Conservation (phyloP, 2,888 invertebrate species). For the Spialia ferax region DNA sequence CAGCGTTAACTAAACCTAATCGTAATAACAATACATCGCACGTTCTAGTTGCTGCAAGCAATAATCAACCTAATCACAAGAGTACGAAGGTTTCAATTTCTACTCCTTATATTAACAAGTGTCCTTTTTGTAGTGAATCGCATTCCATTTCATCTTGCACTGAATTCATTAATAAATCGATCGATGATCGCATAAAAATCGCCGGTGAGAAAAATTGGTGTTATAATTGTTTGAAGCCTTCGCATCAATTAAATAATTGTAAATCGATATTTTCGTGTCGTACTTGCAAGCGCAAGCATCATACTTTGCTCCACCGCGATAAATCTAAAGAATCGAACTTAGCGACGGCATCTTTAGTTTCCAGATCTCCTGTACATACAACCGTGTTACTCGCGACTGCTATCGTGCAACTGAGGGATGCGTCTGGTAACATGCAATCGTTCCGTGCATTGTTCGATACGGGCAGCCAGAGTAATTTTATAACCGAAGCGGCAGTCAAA, state of each 20-base stretch:
- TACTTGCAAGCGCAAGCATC: constrained; percentile 28
- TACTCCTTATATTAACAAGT: background rate
- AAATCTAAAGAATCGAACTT: constrained; percentile 13
- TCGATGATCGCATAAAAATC: constrained; percentile 30
- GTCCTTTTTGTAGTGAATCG: constrained; percentile 9
- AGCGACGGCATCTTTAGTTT: constrained; percentile 14
- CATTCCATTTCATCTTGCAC: constrained; percentile 29
- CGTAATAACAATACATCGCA: background rate
- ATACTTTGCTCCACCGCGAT: constrained; percentile 30
- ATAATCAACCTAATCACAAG: background rate
- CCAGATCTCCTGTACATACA: background rate
- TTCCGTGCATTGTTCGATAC: constrained; percentile 35
- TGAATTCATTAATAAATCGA: constrained; percentile 22
- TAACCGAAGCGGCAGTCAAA: constrained; percentile 25
- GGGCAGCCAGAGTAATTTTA: constrained; percentile 36
- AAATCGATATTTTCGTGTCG: constrained; percentile 24
- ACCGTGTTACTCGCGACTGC: constrained; percentile 34
- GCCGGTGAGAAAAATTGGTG: constrained; percentile 23
- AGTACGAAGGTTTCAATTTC: background rate
- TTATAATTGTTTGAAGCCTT: constrained; percentile 28
- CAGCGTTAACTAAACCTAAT: background rate
- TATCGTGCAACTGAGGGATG: constrained; percentile 21
- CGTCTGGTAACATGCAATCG: constrained; percentile 27
- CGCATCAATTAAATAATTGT: constrained; percentile 23
- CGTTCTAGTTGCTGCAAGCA: background rate